These are phyloP conservation scores for Orchestia grillus DNA, from an alignment of 1,140 invertebrate genomes.

Conservation along the genomic window DNA sequence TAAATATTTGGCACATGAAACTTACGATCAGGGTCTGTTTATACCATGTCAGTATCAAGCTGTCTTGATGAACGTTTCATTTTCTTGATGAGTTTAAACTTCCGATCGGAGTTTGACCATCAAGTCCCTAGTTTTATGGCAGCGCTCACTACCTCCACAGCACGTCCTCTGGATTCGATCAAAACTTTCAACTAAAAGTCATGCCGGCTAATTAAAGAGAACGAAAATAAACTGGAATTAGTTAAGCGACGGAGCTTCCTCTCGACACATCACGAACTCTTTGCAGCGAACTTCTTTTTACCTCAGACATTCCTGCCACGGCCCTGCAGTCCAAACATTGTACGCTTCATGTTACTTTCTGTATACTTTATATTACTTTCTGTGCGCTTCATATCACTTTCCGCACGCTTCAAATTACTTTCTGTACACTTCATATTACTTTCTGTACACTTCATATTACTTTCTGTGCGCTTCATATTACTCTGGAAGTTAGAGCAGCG, in stretches of 20 bases:
- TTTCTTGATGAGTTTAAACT: neutral
- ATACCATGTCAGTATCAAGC: neutral
- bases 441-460: too few species aligned
- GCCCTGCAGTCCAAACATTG: neutral
- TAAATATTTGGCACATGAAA: neutral
- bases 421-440: too few species aligned
- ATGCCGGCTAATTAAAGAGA: neutral
- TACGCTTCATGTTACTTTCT: too few species aligned
- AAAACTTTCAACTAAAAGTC: constrained; percentile 23
- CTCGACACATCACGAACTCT: neutral
- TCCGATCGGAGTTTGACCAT: neutral
- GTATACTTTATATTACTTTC: too few species aligned
- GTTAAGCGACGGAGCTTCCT: neutral
- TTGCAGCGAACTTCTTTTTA: neutral
- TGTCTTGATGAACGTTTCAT: neutral
- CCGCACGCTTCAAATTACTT: too few species aligned
- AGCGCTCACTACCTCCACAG: neutral
- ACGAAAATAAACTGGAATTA: neutral
- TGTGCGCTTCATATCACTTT: too few species aligned
- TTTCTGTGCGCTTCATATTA: too few species aligned
- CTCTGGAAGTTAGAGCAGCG: too few species aligned
- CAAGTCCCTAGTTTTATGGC: neutral
- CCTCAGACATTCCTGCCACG: neutral
- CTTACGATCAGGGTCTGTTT: neutral
- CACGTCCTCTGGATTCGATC: neutral